Evolutionary conservation across 1,140 invertebrate species (phyloP).

Genomic region (Drosophila sturtevanti): DNA sequence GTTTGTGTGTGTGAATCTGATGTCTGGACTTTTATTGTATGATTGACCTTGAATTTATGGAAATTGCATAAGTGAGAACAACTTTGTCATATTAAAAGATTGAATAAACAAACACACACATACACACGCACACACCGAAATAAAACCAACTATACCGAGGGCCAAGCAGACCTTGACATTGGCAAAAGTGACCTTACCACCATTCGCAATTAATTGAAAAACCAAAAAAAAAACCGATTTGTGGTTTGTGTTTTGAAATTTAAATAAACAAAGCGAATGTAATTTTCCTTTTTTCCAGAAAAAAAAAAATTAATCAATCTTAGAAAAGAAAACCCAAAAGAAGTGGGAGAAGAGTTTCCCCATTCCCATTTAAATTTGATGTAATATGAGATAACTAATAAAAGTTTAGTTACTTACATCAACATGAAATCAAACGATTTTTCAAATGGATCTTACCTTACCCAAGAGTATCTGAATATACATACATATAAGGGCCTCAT

Average conservation of each 20-base stretch:
- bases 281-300: not conserved
- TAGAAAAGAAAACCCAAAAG: constrained; percentile 19
- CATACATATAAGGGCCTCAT: not conserved
- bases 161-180: constrained; percentile 55
- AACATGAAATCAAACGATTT: too few relatives aligned
- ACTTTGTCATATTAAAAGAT: constrained; percentile 73
- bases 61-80: constrained; percentile 77
- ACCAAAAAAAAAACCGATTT: too few relatives aligned
- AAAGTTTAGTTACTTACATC: too few relatives aligned
- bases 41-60: constrained; percentile 76
- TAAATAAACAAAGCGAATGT: constrained; percentile 11
- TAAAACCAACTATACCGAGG: constrained; percentile 20
- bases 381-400: too few relatives aligned
- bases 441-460: not conserved
- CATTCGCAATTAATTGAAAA: not conserved
- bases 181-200: constrained; percentile 40
- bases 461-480: not conserved
- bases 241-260: constrained; percentile 24
- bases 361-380: too few relatives aligned
- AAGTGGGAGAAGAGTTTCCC: too few relatives aligned
- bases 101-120: constrained; percentile 20
- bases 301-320: constrained; percentile 17
- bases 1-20: constrained; percentile 41
- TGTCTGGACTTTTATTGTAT: constrained; percentile 73
- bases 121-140: constrained; percentile 2